Evolutionary conservation across 2,113 vertebrate species (phyloP).

Genomic region (Tenrec ecaudatus): DNA sequence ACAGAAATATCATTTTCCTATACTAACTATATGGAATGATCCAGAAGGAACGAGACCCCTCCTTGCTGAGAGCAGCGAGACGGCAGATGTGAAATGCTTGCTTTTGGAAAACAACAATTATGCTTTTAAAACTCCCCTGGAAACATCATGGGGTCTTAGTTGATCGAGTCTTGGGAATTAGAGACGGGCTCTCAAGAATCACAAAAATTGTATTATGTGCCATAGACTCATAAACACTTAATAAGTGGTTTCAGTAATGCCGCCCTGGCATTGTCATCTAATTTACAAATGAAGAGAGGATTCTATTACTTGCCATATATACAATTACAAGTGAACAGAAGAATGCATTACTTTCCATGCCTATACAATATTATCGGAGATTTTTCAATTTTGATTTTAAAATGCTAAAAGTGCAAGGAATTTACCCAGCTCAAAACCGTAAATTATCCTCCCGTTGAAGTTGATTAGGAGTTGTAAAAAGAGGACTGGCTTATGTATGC

Average conservation of each 20-base stretch:
- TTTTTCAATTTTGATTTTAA: constrained; percentile 57
- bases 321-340: background rate
- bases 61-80: constrained; percentile 38
- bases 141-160: constrained; percentile 35
- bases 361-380: background rate
- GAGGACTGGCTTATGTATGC: background rate
- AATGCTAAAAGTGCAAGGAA: constrained; percentile 17
- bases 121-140: constrained; percentile 13
- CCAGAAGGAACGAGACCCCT: background rate
- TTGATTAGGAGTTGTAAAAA: constrained; percentile 21
- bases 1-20: constrained; percentile 40
- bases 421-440: constrained; percentile 33
- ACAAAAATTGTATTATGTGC: constrained; percentile 12
- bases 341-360: too few species aligned
- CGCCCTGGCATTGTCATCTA: constrained; percentile 9
- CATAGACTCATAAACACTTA: constrained; percentile 40
- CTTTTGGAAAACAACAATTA: constrained; percentile 20
- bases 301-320: background rate
- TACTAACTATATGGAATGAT: constrained; percentile 46
- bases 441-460: background rate
- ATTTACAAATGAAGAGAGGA: constrained; percentile 41
- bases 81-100: background rate
- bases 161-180: background rate
- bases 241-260: background rate
- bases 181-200: background rate